A percentile compares a stretch with the other conserved stretches of the same genome.
Conservation (phyloP, 2,888 invertebrate species). For the Drosophila mimica region DNA sequence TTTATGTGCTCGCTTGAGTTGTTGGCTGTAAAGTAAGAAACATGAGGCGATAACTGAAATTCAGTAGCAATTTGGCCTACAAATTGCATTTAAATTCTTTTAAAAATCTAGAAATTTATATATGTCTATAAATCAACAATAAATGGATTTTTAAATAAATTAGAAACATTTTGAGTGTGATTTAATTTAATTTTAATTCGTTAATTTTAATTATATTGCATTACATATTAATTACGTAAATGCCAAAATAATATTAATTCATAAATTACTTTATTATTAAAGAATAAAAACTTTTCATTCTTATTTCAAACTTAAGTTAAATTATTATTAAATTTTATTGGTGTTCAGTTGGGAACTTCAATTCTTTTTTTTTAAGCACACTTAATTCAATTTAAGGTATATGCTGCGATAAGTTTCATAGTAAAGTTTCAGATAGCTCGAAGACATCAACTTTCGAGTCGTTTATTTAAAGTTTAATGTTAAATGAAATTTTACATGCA, state of each 20-base stretch:
- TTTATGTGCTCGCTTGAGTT: background rate
- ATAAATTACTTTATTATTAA: background rate
- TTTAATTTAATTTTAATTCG: background rate
- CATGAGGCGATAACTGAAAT: background rate
- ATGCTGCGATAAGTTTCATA: constrained; percentile 6
- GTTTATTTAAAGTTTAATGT: constrained; percentile 27
- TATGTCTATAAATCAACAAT: background rate
- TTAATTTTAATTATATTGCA: background rate
- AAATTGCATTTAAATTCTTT: background rate
- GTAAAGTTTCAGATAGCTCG: constrained; percentile 12
- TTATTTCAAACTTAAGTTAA: background rate
- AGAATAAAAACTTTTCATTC: fast-evolving
- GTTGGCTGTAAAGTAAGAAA: background rate
- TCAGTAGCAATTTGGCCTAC: background rate
- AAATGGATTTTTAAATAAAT: background rate
- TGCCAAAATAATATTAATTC: background rate
- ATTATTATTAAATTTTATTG: background rate
- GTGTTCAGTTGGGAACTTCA: fast-evolving
- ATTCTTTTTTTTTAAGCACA: background rate
- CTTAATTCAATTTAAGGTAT: background rate
- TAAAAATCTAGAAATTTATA: background rate
- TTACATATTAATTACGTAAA: background rate
- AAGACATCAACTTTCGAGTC: background rate
- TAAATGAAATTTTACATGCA: constrained; percentile 33
- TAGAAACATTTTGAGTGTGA: background rate